These are phyloP conservation scores for Nothobranchius furzeri DNA, from an alignment of 2,113 vertebrate genomes.

Conservation along the genomic window DNA sequence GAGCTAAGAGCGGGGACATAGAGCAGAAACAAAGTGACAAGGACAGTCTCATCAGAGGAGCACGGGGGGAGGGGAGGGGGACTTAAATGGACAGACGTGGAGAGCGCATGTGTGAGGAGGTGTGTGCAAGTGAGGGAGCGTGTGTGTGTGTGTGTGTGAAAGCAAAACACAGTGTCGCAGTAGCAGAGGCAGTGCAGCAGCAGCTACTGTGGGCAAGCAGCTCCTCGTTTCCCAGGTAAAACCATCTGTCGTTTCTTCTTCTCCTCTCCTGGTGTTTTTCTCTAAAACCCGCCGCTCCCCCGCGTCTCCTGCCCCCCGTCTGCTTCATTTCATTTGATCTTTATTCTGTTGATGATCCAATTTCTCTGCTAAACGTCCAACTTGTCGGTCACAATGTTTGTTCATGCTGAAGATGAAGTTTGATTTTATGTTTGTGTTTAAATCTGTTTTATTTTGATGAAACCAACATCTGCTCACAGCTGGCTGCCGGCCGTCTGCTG, in stretches of 20 bases:
- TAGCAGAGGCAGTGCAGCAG: conserved; percentile 70
- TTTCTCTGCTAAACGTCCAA: not conserved
- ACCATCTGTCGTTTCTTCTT: conserved; percentile 22
- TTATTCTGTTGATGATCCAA: not conserved
- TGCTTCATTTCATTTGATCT: not conserved
- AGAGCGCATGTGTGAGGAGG: conserved; percentile 69
- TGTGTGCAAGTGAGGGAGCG: conserved; percentile 41
- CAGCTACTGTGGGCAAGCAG: conserved; percentile 41
- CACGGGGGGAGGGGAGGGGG: conserved; percentile 25
- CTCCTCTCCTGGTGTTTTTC: conserved; percentile 5
- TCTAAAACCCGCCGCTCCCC: not conserved
- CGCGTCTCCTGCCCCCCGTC: not conserved
- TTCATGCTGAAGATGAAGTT: conserved; percentile 5
- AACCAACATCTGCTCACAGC: conserved; percentile 48
- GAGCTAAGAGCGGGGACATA: conserved; percentile 46
- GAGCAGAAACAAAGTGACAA: conserved; percentile 35
- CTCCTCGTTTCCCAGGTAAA: conserved; percentile 67
- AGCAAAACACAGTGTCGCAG: conserved; percentile 80
- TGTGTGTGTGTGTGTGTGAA: conserved; percentile 38
- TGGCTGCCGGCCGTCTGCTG: conserved; percentile 25
- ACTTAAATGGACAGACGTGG: conserved; percentile 43
- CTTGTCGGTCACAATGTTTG: not conserved
- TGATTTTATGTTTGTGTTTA: conserved; percentile 7
- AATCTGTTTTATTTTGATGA: conserved; percentile 45
- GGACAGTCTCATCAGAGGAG: conserved; percentile 38